phyloP scores from a whole-genome alignment of 64 coral and sea anemone genomes.

The Acropora yongei region DNA sequence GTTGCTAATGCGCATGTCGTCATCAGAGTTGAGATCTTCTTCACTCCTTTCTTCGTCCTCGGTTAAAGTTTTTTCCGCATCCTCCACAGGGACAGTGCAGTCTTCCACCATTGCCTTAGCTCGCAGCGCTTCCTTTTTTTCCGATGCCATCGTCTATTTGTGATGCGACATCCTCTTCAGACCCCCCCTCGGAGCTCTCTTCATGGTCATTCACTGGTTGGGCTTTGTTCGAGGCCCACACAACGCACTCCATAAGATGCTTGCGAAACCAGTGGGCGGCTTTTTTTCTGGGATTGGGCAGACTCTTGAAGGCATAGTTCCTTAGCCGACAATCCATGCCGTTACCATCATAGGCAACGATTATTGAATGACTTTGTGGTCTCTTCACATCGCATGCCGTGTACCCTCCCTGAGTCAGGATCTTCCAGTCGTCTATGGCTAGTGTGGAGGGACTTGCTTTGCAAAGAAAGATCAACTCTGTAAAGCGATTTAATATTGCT shows the following conservation, averaged over 20 bases:
- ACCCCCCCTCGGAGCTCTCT: neutral
- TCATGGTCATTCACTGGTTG: neutral
- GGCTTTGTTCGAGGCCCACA: neutral
- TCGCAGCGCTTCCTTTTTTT: conserved; percentile 4
- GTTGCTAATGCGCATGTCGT: too few species aligned
- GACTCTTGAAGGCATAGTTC: conserved; percentile 24
- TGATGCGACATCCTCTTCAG: neutral
- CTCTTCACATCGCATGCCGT: neutral
- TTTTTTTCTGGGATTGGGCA: neutral
- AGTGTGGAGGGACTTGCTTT: too few species aligned
- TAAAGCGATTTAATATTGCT: neutral
- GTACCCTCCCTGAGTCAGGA: too few species aligned
- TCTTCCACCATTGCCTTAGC: too few species aligned
- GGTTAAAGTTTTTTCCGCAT: too few species aligned
- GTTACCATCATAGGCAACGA: conserved; percentile 51
- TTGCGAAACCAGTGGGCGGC: neutral
- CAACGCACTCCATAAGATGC: too few species aligned
- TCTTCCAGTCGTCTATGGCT: too few species aligned
- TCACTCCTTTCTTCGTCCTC: too few species aligned
- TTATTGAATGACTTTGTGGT: conserved; percentile 35
- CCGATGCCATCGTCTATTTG: neutral
- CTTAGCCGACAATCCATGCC: neutral
- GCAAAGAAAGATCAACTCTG: too few species aligned
- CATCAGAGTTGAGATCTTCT: too few species aligned
- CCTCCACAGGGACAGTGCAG: too few species aligned